These are phyloP conservation scores for Xenotilapia leptura DNA, from an alignment of 2,113 vertebrate genomes.

Conservation along the genomic window DNA sequence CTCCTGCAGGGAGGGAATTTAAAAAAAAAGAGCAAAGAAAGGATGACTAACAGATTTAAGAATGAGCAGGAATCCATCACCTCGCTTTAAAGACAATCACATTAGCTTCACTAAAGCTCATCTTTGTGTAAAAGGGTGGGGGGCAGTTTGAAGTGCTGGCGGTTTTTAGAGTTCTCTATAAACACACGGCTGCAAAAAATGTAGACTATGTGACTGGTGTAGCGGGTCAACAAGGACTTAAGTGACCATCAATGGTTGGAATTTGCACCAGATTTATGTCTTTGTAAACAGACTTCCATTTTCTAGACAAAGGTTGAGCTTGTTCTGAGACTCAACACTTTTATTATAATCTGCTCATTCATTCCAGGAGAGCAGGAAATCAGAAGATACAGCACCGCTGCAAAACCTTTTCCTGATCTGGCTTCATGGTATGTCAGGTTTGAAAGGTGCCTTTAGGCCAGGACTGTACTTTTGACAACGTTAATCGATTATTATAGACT, in stretches of 20 bases:
- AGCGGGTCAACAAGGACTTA: constrained; percentile 19
- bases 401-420: background rate
- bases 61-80: constrained; percentile 43
- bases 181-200: constrained; percentile 58
- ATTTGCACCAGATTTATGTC: constrained; percentile 41
- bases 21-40: background rate
- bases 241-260: constrained; percentile 42
- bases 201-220: constrained; percentile 37
- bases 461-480: background rate
- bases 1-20: background rate
- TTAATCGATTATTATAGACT: background rate
- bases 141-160: background rate
- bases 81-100: constrained; percentile 41
- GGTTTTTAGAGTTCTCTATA: constrained; percentile 43
- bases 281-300: constrained; percentile 51
- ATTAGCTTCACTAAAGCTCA: constrained; percentile 45
- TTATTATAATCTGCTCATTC: background rate
- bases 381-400: background rate
- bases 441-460: background rate
- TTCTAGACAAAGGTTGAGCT: constrained; percentile 25
- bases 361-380: constrained; percentile 5
- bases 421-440: background rate
- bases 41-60: constrained; percentile 54
- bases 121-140: constrained; percentile 19
- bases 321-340: background rate